Evolutionary conservation across 2,888 invertebrate genomes (phyloP), one percentile per base, ranked within the genome.

Genomic region (Hesperia comma): DNA sequence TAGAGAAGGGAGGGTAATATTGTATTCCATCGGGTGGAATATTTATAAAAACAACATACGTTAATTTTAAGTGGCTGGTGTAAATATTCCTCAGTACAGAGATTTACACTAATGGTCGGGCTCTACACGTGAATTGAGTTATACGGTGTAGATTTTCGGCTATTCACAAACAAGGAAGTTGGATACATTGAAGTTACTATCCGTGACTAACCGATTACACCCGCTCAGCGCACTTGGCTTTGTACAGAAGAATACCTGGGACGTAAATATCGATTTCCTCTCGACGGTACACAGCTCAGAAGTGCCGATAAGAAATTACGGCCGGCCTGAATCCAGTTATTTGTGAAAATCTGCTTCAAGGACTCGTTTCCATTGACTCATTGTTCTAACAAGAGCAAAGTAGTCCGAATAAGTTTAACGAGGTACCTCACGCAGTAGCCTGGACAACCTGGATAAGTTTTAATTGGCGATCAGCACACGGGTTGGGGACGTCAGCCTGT

Each of bases 301-400:
- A 33, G 37, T n/a, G n/a, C 19, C 63, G 63, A 63, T 63, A 63
- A 46, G 63, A 46, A 63, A 56, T 56, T 63, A 63, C 63, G 21
- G 46, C 46, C 63, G 55, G 5, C 33, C 55, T 17, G 46, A 56
- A 63, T 63, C 63, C 43, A 56, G 55, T 63, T 63, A 56, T 56
- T 56, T 63, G 55, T 55, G 21, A 46, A 63, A 56, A 46, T 63
- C 46, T 63, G 19, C 21, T 63, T 19, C 12, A 21, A 1, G 8
- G 17, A 32, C 41, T 19, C 21, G 56, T 63, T 49, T 56, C 63
- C 63, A 63, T 46, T 46, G 46, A 10, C 6, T 37, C 12, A 6
- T 5, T n/a, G n/a, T 41, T 41, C 14, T 41, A n/a, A 41, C 41
- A 12, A 8, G 37, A 37, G 10, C 8, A 10, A 33, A 33, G 33